These are phyloP conservation scores for Galaxias olidus DNA, from an alignment of 2,797 vertebrate species.

Conservation along the genomic window DNA sequence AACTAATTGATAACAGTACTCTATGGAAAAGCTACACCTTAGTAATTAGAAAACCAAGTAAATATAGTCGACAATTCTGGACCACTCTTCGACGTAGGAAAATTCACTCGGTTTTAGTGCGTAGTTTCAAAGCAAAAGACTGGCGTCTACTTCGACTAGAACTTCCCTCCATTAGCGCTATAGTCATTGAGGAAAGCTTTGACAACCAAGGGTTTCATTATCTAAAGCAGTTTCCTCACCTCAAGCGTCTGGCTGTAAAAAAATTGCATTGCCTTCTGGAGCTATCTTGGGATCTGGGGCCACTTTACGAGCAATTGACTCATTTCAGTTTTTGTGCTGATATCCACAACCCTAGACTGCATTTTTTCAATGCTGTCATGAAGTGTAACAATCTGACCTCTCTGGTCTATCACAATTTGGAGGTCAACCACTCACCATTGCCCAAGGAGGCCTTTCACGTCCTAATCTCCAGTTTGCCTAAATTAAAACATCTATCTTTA, in stretches of 20 bases:
- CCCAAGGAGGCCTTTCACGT: constrained; percentile 35
- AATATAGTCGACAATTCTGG: constrained; percentile 48
- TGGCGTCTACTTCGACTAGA: too few relatives aligned
- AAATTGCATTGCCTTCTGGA: background rate
- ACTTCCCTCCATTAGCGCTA: constrained; percentile 45
- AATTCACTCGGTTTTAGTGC: too few relatives aligned
- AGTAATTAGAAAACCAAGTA: constrained; percentile 35
- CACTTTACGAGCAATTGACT: too few relatives aligned
- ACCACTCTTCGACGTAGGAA: constrained; percentile 30
- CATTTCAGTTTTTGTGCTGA: too few relatives aligned
- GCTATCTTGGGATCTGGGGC: too few relatives aligned
- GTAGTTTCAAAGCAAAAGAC: too few relatives aligned
- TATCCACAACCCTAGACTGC: too few relatives aligned
- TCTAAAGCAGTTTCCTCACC: constrained; percentile 37
- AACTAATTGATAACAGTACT: constrained; percentile 47
- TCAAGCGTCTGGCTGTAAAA: constrained; percentile 46
- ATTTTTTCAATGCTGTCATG: too few relatives aligned
- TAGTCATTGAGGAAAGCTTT: constrained; percentile 46
- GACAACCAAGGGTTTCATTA: constrained; percentile 33
- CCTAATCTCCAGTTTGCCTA: constrained; percentile 44
- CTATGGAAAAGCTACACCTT: constrained; percentile 46
- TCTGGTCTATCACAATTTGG: too few relatives aligned
- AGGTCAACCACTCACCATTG: too few relatives aligned
- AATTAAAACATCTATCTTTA: constrained; percentile 56
- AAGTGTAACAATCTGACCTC: too few relatives aligned